Conservation (phyloP, 2,888 invertebrate species). For the Tanypteryx hageni region DNA sequence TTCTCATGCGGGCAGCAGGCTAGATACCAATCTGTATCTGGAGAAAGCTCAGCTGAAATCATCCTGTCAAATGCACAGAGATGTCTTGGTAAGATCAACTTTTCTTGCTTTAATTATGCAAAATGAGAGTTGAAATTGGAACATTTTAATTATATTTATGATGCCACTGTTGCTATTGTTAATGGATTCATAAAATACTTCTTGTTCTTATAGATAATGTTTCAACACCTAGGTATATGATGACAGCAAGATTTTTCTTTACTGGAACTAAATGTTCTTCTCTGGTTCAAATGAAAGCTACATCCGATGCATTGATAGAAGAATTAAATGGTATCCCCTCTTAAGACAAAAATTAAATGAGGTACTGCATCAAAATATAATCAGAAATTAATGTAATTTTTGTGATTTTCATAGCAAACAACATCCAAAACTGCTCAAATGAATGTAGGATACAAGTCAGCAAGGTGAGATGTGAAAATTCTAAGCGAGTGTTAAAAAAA, state of each 20-base stretch:
- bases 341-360: neutral
- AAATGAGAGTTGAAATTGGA: too few species aligned
- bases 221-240: constrained; percentile 50
- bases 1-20: constrained; percentile 60
- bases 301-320: constrained; percentile 36
- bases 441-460: constrained; percentile 37
- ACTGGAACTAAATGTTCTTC: constrained; percentile 58
- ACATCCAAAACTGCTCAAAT: constrained; percentile 30
- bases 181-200: neutral
- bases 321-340: constrained; percentile 45
- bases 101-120: too few species aligned
- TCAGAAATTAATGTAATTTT: neutral
- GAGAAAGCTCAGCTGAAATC: constrained; percentile 17
- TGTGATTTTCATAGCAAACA: constrained; percentile 36
- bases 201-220: constrained; percentile 52
- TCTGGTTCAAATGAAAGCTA: constrained; percentile 31
- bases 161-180: neutral
- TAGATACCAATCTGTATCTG: constrained; percentile 46
- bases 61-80: neutral
- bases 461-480: constrained; percentile 59
- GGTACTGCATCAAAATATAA: too few species aligned
- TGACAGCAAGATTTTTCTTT: constrained; percentile 63
- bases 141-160: too few species aligned
- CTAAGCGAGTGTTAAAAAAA: constrained; percentile 53
- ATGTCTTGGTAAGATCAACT: constrained; percentile 42